Conservation (phyloP, 2,888 invertebrate species). For the Aromia moschata region DNA sequence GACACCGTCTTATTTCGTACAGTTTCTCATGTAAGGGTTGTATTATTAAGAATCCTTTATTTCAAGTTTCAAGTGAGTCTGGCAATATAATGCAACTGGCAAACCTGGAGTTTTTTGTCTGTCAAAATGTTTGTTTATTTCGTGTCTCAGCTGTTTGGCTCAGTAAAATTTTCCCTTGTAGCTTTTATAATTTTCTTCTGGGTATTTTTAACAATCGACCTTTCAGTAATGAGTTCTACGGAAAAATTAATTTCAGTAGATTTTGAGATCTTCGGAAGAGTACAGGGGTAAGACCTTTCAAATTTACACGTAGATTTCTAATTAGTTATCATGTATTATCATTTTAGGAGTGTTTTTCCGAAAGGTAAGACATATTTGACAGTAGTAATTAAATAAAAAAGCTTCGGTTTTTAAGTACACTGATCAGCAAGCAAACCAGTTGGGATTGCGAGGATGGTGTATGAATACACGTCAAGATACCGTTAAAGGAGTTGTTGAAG, state of each 20-base stretch:
- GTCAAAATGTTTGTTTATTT: constrained; percentile 20
- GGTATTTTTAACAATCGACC: constrained; percentile 9
- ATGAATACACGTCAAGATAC: constrained; percentile 75
- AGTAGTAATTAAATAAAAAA: constrained; percentile 23
- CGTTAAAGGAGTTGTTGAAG: constrained; percentile 74
- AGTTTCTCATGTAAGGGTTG: constrained; percentile 9
- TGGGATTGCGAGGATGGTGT: constrained; percentile 77
- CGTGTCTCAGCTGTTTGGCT: constrained; percentile 16
- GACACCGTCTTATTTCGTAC: not conserved
- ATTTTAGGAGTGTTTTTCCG: constrained; percentile 69
- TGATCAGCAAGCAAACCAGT: constrained; percentile 70
- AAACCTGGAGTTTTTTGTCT: no score
- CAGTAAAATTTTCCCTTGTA: constrained; percentile 8
- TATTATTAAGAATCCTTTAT: constrained; percentile 26
- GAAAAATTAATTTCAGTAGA: constrained; percentile 59
- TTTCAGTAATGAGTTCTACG: constrained; percentile 34
- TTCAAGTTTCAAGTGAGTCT: constrained; percentile 31
- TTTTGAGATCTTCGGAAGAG: constrained; percentile 71
- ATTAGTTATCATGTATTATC: constrained; percentile 3
- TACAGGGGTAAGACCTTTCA: constrained; percentile 66
- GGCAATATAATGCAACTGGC: constrained; percentile 7
- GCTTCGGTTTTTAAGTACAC: constrained; percentile 67
- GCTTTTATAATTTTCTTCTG: constrained; percentile 7
- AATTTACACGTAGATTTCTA: constrained; percentile 10
- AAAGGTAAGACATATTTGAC: constrained; percentile 62